A percentile compares a stretch with the other conserved stretches of the same genome.
phyloP scores from a whole-genome alignment of 2,888 invertebrate species.

The Leucophenga maculata region DNA sequence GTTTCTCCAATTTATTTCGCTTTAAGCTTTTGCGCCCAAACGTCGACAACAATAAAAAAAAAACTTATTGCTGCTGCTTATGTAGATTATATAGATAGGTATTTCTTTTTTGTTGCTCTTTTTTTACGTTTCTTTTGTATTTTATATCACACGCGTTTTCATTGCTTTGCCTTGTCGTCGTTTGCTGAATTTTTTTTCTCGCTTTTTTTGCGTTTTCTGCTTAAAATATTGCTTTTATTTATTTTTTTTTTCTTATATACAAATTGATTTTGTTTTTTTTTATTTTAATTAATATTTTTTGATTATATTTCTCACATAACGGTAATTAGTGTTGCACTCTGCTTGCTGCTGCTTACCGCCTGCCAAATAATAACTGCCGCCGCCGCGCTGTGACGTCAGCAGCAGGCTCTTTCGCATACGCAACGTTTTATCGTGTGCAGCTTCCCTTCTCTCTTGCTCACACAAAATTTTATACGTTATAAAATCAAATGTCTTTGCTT shows the following conservation, averaged over 20 bases:
- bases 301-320: neutral
- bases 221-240: neutral
- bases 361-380: constrained; percentile 19
- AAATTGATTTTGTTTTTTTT: constrained; percentile 35
- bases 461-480: too few relatives aligned
- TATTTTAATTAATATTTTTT: constrained; percentile 30
- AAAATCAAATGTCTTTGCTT: neutral
- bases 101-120: constrained; percentile 8
- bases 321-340: neutral
- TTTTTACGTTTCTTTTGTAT: constrained; percentile 40
- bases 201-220: neutral
- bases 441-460: neutral
- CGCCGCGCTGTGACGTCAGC: constrained; percentile 55
- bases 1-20: neutral
- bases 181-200: constrained; percentile 8
- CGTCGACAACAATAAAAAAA: constrained; percentile 4
- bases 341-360: constrained; percentile 31
- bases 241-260: neutral
- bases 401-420: constrained; percentile 27
- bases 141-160: constrained; percentile 63
- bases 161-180: constrained; percentile 29
- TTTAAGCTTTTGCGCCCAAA: constrained; percentile 1
- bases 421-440: neutral
- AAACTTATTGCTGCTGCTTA: constrained; percentile 38
- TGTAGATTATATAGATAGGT: constrained; percentile 5